phyloP scores from a whole-genome alignment of 2,888 invertebrate genomes.

The Hylaea fasciaria region DNA sequence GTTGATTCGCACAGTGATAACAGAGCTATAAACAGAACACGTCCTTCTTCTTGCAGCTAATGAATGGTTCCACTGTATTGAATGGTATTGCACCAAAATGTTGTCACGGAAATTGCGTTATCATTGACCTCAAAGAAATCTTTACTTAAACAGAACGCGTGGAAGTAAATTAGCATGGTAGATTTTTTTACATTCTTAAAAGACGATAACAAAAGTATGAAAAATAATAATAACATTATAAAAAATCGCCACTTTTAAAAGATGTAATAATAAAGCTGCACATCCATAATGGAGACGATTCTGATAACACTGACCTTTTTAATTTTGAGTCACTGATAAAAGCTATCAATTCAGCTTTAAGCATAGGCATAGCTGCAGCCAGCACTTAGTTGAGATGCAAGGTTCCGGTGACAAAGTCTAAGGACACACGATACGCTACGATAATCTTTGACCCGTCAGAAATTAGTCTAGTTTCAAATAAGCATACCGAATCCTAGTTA shows the following conservation, averaged over 20 bases:
- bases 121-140: no score
- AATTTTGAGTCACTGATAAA: constrained; percentile 34
- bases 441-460: constrained; percentile 61
- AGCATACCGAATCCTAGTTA: constrained; percentile 59
- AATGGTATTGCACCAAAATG: no score
- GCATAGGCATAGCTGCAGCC: constrained; percentile 51
- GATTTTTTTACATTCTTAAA: no score
- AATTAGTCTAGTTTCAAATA: constrained; percentile 60
- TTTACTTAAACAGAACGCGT: no score
- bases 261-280: constrained; percentile 16
- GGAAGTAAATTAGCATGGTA: no score
- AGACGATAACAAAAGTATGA: no score
- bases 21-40: neutral
- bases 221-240: neutral
- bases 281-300: constrained; percentile 14
- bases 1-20: constrained; percentile 1
- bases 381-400: constrained; percentile 55
- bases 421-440: constrained; percentile 46
- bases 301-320: constrained; percentile 36
- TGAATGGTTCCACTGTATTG: neutral
- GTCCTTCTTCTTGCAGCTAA: neutral
- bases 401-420: constrained; percentile 50
- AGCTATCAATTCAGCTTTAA: constrained; percentile 41
- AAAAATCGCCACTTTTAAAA: neutral
- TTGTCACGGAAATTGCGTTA: no score